phyloP scores from a whole-genome alignment of 2,888 invertebrate species.

The Mythimna lalbum region DNA sequence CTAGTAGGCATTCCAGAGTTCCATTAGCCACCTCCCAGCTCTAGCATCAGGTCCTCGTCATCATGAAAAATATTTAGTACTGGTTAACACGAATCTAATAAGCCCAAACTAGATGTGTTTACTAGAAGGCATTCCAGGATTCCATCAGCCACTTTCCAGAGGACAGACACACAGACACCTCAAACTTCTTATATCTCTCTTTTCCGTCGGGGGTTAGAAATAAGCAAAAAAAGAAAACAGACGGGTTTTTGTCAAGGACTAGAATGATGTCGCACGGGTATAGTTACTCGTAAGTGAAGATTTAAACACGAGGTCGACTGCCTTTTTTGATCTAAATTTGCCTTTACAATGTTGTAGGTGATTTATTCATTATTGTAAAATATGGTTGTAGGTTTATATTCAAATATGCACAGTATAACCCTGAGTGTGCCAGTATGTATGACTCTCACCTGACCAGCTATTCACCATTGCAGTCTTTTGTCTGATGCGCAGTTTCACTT shows the following conservation, averaged over 20 bases:
- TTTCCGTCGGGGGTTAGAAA: too few species aligned
- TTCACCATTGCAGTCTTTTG: conserved; percentile 41
- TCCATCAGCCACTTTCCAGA: too few species aligned
- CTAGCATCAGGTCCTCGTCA: too few species aligned
- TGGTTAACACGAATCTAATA: too few species aligned
- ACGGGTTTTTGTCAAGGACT: not conserved
- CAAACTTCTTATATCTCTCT: too few species aligned
- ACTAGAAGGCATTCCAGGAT: too few species aligned
- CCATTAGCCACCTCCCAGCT: too few species aligned
- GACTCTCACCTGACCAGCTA: conserved; percentile 22
- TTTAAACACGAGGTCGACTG: conserved; percentile 9
- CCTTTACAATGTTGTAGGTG: not conserved
- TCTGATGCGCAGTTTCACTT: conserved; percentile 57
- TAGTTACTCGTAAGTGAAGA: not conserved
- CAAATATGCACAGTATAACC: not conserved
- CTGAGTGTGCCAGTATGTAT: not conserved
- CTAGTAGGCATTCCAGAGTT: too few species aligned
- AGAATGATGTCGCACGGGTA: not conserved
- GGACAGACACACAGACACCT: too few species aligned
- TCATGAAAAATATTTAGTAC: too few species aligned
- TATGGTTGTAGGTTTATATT: conserved; percentile 5
- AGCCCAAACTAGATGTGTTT: too few species aligned
- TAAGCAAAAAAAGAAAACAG: not conserved
- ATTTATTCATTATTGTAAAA: conserved; percentile 17
- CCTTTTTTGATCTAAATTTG: not conserved